Evolutionary conservation across 64 coral and sea anemone genomes (phyloP).

Genomic region (Montipora sp.): DNA sequence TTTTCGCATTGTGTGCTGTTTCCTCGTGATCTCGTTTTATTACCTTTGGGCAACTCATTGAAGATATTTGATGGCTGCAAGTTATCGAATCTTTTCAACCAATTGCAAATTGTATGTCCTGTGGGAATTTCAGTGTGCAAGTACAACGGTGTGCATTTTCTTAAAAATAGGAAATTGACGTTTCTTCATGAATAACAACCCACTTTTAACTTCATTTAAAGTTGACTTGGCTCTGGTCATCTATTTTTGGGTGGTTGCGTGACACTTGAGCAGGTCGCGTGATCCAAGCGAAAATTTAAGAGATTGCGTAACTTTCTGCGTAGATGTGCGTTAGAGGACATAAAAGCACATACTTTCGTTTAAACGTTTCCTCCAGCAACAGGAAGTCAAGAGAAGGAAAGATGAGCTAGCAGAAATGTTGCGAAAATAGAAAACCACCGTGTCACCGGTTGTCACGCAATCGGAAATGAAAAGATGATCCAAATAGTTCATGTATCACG

Average conservation of each 20-base stretch:
- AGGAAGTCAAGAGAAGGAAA: background rate
- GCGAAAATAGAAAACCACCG: background rate
- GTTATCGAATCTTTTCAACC: too few relatives aligned
- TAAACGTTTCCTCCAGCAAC: background rate
- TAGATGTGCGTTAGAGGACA: background rate
- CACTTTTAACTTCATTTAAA: too few relatives aligned
- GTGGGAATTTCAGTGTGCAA: too few relatives aligned
- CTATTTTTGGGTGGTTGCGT: background rate
- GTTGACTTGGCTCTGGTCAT: too few relatives aligned
- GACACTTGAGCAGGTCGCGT: background rate
- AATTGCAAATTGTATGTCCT: too few relatives aligned
- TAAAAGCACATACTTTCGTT: background rate
- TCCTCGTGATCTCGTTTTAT: too few relatives aligned
- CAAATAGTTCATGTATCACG: background rate
- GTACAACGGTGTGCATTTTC: too few relatives aligned
- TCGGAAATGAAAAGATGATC: background rate
- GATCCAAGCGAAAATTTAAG: background rate
- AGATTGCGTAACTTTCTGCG: background rate
- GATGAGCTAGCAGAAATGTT: background rate
- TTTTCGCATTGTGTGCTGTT: too few relatives aligned
- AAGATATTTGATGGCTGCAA: too few relatives aligned
- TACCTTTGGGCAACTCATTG: too few relatives aligned
- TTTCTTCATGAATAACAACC: too few relatives aligned
- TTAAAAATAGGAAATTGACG: too few relatives aligned
- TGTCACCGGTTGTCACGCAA: conserved; percentile 22